Evolutionary conservation across 1,140 invertebrate genomes (phyloP).

Genomic region (Laupala kohalensis): DNA sequence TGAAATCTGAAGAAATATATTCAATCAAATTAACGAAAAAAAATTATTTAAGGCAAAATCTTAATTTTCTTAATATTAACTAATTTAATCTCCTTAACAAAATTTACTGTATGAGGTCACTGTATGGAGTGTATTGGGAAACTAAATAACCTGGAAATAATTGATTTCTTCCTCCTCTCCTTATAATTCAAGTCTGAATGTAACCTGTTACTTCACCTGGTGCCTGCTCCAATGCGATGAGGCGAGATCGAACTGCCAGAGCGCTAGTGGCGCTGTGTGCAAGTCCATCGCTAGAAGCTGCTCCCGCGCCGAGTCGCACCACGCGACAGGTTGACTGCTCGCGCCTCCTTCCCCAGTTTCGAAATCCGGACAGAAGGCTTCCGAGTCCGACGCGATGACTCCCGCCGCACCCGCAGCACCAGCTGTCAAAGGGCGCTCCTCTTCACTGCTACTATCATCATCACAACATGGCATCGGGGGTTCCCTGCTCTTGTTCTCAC

Average conservation of each 20-base stretch:
- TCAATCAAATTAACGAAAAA: too few species aligned
- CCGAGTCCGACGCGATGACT: background rate
- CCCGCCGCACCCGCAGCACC: background rate
- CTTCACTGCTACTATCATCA: background rate
- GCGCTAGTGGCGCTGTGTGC: background rate
- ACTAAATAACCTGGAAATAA: too few species aligned
- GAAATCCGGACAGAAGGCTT: constrained; percentile 10
- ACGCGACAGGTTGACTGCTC: constrained; percentile 5
- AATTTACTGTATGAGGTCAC: too few species aligned
- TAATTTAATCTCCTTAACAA: too few species aligned
- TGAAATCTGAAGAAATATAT: too few species aligned
- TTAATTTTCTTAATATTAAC: too few species aligned
- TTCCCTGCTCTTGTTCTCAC: background rate
- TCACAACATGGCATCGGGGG: background rate
- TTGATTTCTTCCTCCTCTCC: too few species aligned
- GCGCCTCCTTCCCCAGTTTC: background rate
- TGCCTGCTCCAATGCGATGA: constrained; percentile 4
- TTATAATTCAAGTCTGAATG: too few species aligned
- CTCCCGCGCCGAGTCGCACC: constrained; percentile 6
- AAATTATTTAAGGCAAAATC: too few species aligned
- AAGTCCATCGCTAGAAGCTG: constrained; percentile 5
- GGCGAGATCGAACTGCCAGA: constrained; percentile 8
- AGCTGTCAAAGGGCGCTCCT: background rate
- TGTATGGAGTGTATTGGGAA: too few species aligned
- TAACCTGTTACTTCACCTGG: background rate